Conservation (phyloP, 2,888 invertebrate genomes). For the Cryptocephalus moraei region DNA sequence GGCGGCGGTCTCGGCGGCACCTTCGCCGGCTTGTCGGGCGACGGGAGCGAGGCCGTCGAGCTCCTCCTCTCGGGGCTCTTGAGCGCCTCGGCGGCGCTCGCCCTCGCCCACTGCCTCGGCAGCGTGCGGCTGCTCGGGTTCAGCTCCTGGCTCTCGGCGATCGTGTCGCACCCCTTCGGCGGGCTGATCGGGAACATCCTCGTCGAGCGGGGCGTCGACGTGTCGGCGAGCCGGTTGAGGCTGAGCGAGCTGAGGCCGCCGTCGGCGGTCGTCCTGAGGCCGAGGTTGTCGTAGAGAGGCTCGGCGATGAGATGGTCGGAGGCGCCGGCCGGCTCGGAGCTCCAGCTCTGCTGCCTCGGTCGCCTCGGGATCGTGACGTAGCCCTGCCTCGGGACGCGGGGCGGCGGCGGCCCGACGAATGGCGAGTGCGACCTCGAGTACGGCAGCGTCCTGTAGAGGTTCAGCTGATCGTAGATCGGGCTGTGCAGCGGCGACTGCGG, state of each 20-base stretch:
- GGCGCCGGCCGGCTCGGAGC: constrained; percentile 39
- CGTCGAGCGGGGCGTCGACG: constrained; percentile 39
- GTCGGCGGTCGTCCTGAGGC: constrained; percentile 73
- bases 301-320: constrained; percentile 40
- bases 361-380: constrained; percentile 81
- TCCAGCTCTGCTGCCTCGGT: constrained; percentile 75
- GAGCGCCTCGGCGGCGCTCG: constrained; percentile 38
- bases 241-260: constrained; percentile 61
- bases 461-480: constrained; percentile 55
- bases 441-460: constrained; percentile 68
- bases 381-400: constrained; percentile 47
- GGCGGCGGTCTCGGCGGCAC: constrained; percentile 78
- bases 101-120: constrained; percentile 32
- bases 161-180: constrained; percentile 40
- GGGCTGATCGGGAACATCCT: constrained; percentile 30
- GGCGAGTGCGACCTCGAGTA: constrained; percentile 72
- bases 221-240: constrained; percentile 54
- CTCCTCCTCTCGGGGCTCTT: constrained; percentile 40
- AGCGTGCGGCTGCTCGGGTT: constrained; percentile 39
- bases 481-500: constrained; percentile 48
- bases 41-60: constrained; percentile 23
- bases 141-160: constrained; percentile 39
- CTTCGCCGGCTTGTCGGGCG: constrained; percentile 40
- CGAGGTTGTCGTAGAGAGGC: constrained; percentile 80
- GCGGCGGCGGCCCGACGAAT: constrained; percentile 46